phyloP scores from a whole-genome alignment of 1,140 invertebrate species.

The Sogatella furcifera region DNA sequence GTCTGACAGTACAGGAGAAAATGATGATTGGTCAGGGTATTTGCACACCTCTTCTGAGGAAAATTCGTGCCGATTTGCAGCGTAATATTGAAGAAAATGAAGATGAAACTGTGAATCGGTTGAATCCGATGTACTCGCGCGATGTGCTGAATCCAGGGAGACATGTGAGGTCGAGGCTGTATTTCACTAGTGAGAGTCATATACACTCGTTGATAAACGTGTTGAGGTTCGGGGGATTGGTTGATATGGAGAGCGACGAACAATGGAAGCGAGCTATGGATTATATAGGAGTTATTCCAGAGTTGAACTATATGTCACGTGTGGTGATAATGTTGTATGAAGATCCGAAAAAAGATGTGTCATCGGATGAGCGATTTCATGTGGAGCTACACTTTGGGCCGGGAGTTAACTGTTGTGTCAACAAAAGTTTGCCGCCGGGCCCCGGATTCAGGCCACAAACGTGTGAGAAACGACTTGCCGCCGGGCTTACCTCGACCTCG shows the following conservation, averaged over 20 bases:
- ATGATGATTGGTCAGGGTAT: constrained; percentile 95
- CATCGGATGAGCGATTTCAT: background rate
- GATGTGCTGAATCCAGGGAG: constrained; percentile 95
- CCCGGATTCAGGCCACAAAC: background rate
- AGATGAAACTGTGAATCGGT: constrained; percentile 85
- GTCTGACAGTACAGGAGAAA: constrained; percentile 90
- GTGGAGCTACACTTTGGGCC: background rate
- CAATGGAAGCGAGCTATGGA: background rate
- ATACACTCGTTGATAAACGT: constrained; percentile 96
- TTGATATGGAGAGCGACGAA: constrained; percentile 40
- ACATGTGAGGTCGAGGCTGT: constrained; percentile 92
- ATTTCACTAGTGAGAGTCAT: constrained; percentile 99
- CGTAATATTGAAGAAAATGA: constrained; percentile 72
- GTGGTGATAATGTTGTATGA: background rate
- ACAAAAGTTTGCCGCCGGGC: background rate
- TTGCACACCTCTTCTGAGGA: constrained; percentile 90
- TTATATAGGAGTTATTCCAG: background rate
- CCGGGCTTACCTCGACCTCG: background rate
- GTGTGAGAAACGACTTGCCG: background rate
- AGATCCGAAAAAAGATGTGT: background rate
- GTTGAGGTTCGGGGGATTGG: constrained; percentile 82
- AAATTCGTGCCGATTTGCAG: constrained; percentile 91
- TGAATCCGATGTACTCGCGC: constrained; percentile 95
- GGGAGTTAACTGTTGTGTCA: background rate
- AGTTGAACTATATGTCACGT: background rate